Base-by-base conservation (phyloP, 2,888 invertebrate species). In the Eristalinus aeneus region DNA sequence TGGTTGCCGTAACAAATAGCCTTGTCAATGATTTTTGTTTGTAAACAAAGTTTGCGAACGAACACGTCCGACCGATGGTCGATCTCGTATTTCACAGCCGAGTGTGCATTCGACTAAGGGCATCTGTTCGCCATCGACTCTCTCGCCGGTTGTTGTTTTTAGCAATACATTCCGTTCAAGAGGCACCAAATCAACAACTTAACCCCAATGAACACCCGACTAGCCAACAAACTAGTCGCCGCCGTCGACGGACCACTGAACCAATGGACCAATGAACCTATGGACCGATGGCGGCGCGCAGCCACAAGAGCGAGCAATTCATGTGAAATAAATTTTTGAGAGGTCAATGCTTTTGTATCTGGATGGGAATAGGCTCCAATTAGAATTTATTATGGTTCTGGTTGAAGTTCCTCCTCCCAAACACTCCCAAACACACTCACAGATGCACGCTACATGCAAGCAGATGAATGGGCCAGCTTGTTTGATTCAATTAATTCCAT, bases 401-500 rank as follows among this genome's bases (percentile, higher is more conserved):
- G 53, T 56, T 63, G 54, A 73, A 74, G 76, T 65, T 85, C 73
- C 58, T 85, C 73, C 58, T 46, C 46, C 46, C 16, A 16, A 46
- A 46, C 46, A 1, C 39, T 12, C 39, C 12, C 39, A 39, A 12
- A 39, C n/a, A 4, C n/a, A 1, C 39, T 3, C 39, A n/a, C 39
- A 46, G 4, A 12, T 11, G 11, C 20, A 16, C 46, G 58, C 65
- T n/a, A 46, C 5, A 12, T 11, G 39, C 20, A 16, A 34, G 58
- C 72, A 61, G 46, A 36, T 54, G 61, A 12, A 36, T 16, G 54
- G n/a, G 27, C 65, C 64, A 58, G 54, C 56, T 22, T 65, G 78
- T 64, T 78, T 78, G 77, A 82, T 86, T 86, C 82, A 86, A 86
- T 86, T 82, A 82, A 86, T 82, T 81, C 82, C 74, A 69, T 74